Base-by-base conservation (phyloP, 1,140 invertebrate genomes). In the Caenorhabditis inopinata region DNA sequence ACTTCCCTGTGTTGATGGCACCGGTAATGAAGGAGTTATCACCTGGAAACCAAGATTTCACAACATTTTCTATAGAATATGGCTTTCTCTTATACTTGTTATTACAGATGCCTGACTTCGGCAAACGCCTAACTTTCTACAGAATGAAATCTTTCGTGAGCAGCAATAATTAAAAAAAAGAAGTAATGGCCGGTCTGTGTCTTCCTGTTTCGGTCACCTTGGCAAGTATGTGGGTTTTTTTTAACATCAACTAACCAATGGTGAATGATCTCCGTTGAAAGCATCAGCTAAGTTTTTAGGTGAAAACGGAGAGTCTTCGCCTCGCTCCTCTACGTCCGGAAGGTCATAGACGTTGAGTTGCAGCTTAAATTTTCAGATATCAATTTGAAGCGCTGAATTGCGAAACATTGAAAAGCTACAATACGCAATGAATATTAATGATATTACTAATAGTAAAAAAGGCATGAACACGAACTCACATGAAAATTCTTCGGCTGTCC, bases 401-500 rank as follows among this genome's bases (percentile, higher is more conserved):
- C 23, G 0, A n/a, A n/a, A 47, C 68, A 74, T 74, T 2, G 0
- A 47, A 45, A 75, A 48, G 42, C 46, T 46, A 47, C 68, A 45
- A 74, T 23, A 45, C 38, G 16, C 23, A 51, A 4, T 9, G 48
- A 18, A 4, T 45, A 16, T 16, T 16, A 27, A 18, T 47, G 6
- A 16, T 11, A 46, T 18, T 7, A 47, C n/a, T n/a, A 18, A n/a
- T 4, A n/a, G 16, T n/a, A 38, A 68, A 68, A 68, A 32, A 68
- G 25, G 25, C n/a, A 16, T 11, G 6, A 11, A 68, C 58, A 68
- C 58, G 58, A 29, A 48, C 79, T 76, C 46, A 81, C 80, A 81
- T 81, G 80, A 73, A 81, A 75, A 68, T 78, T 78, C 53, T 73
- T 62, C 3, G 80, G 46, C 51, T 76, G 38, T 47, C 42, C 32